Conservation (phyloP, 2,113 vertebrate genomes). For the Sylvicapra grimmia region DNA sequence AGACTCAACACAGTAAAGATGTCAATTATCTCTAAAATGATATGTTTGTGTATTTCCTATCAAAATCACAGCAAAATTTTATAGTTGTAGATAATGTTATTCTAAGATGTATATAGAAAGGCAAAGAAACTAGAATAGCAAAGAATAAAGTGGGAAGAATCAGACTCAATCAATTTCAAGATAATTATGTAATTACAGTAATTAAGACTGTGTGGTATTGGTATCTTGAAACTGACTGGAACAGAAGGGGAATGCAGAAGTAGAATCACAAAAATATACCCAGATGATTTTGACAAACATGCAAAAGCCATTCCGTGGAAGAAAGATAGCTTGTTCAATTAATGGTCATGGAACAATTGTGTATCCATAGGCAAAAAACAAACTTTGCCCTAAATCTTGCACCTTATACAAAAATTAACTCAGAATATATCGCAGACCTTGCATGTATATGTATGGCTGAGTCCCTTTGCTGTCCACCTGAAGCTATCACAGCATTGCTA, state of each 20-base stretch:
- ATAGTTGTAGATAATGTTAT: neutral
- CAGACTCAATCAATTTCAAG: neutral
- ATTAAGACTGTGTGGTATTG: neutral
- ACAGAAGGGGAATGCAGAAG: neutral
- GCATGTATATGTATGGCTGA: neutral
- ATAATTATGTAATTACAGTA: neutral
- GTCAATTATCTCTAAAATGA: neutral
- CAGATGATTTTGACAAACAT: neutral
- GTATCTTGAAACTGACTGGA: neutral
- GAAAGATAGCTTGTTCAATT: neutral
- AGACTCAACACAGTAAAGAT: neutral
- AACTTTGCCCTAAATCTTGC: neutral
- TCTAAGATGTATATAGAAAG: neutral
- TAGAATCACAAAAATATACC: neutral
- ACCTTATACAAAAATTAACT: neutral
- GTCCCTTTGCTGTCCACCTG: neutral
- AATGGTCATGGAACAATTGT: neutral
- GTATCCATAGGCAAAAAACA: neutral
- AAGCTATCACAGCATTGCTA: neutral
- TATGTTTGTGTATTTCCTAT: neutral
- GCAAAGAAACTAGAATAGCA: neutral
- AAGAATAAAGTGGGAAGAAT: neutral
- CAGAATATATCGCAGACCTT: neutral
- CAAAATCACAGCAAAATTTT: slow-evolving; percentile 2
- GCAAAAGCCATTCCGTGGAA: neutral